Evolutionary conservation across 2,113 vertebrate genomes (phyloP).

Genomic region (Eurystomus gularis): DNA sequence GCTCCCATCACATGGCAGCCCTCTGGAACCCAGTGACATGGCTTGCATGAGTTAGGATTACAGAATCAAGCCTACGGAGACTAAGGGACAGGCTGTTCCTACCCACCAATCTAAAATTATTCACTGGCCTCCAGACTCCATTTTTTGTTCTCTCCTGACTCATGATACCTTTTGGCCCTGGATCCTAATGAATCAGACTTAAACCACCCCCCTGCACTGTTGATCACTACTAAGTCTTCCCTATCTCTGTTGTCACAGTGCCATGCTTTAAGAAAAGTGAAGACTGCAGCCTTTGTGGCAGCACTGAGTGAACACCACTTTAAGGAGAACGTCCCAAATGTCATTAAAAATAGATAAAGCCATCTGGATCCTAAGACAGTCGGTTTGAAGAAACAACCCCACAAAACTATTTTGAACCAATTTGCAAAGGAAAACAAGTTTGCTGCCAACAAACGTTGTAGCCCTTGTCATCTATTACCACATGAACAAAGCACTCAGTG

Average conservation of each 20-base stretch:
- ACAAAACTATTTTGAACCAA: conserved; percentile 40
- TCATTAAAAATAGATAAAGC: conserved; percentile 46
- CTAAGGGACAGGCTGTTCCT: not conserved
- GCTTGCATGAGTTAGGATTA: not conserved
- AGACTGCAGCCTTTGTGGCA: not conserved
- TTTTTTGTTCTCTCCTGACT: not conserved
- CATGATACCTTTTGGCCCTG: not conserved
- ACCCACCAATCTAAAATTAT: not conserved
- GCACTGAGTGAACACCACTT: not conserved
- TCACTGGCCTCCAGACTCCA: not conserved
- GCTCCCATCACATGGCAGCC: not conserved
- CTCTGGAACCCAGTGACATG: not conserved
- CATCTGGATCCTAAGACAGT: not conserved
- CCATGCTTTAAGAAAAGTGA: not conserved
- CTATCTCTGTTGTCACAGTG: not conserved
- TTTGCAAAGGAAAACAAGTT: conserved; percentile 47
- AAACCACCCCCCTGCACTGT: not conserved
- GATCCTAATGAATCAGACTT: not conserved
- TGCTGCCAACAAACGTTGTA: conserved; percentile 28
- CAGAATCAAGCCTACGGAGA: not conserved
- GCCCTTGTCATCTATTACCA: conserved; percentile 29
- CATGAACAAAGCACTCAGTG: conserved; percentile 41
- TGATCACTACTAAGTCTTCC: not conserved
- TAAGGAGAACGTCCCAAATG: not conserved
- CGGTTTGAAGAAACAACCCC: not conserved